A percentile compares a stretch with the other conserved stretches of the same genome.
These are phyloP conservation scores for Camptogramma bilineatum DNA, from an alignment of 2,888 invertebrate species.

Conservation along the genomic window DNA sequence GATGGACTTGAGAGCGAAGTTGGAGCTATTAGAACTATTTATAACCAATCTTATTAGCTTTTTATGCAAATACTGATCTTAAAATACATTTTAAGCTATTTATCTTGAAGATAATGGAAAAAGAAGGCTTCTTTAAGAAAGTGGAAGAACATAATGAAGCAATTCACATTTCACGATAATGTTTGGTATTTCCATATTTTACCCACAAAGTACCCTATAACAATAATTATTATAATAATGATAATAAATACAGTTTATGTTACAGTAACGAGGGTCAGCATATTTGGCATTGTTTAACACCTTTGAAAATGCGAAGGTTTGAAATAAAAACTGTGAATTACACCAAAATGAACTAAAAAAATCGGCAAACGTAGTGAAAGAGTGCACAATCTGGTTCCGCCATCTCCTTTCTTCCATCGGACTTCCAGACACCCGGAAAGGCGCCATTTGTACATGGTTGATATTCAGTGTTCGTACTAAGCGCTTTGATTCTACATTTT, in stretches of 20 bases:
- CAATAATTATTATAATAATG: conserved; percentile 44
- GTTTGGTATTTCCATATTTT: conserved; percentile 36
- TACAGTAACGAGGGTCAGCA: conserved; percentile 53
- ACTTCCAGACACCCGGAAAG: too few species aligned
- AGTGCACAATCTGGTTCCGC: too few species aligned
- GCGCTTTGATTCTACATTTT: too few species aligned
- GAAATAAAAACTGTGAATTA: conserved; percentile 49
- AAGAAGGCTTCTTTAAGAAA: neutral
- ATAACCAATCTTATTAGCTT: too few species aligned
- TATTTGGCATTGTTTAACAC: conserved; percentile 68
- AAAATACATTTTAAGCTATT: neutral
- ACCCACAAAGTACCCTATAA: conserved; percentile 29
- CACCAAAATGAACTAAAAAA: conserved; percentile 49
- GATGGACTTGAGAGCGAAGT: too few species aligned
- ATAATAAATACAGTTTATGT: conserved; percentile 50
- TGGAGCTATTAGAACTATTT: too few species aligned
- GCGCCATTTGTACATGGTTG: too few species aligned
- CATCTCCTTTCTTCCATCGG: too few species aligned
- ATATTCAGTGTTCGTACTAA: too few species aligned
- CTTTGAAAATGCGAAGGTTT: conserved; percentile 64
- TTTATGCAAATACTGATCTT: too few species aligned
- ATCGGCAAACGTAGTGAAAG: too few species aligned
- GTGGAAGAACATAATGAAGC: conserved; percentile 32
- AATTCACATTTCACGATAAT: conserved; percentile 29
- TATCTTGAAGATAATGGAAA: neutral